A percentile compares a stretch with the other conserved stretches of the same genome.
These are phyloP conservation scores for Pocillopora grandis DNA, from an alignment of 92 coral and sea anemone species.

Conservation along the genomic window DNA sequence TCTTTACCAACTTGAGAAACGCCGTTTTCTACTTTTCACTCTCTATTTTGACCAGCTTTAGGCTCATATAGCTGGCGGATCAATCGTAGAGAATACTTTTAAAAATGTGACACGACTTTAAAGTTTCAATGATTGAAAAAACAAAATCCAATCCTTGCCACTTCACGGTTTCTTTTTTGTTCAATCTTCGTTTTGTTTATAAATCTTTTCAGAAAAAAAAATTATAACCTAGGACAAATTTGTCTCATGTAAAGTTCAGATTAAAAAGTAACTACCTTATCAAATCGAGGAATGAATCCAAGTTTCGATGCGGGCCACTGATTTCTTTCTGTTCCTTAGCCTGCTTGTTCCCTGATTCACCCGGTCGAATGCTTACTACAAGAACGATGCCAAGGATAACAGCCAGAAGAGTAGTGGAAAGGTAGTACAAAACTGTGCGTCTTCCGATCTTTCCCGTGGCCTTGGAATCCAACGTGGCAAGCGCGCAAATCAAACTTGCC, in stretches of 20 bases:
- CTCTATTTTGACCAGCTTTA: too few relatives aligned
- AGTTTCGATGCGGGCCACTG: conserved; percentile 64
- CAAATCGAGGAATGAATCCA: conserved; percentile 75
- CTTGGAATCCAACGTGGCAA: conserved; percentile 69
- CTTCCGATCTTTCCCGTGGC: conserved; percentile 76
- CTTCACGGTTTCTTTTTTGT: not conserved
- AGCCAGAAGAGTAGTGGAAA: conserved; percentile 67
- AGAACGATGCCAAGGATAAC: conserved; percentile 68
- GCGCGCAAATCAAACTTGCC: conserved; percentile 74
- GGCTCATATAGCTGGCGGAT: not conserved
- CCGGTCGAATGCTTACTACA: conserved; percentile 73
- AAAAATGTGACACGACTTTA: not conserved
- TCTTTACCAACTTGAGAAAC: not conserved
- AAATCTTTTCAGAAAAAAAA: not conserved
- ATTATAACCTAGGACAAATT: not conserved
- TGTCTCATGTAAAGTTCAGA: not conserved
- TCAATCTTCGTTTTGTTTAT: not conserved
- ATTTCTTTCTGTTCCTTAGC: conserved; percentile 4
- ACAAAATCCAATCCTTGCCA: not conserved
- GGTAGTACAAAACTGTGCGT: conserved; percentile 74
- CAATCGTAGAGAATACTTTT: too few relatives aligned
- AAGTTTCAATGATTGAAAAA: too few relatives aligned
- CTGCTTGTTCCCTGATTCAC: conserved; percentile 39
- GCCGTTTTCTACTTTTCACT: not conserved
- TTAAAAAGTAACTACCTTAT: conserved; percentile 47